Base-by-base conservation (phyloP, 2,113 vertebrate species). In the Periophthalmodon schlosseri region DNA sequence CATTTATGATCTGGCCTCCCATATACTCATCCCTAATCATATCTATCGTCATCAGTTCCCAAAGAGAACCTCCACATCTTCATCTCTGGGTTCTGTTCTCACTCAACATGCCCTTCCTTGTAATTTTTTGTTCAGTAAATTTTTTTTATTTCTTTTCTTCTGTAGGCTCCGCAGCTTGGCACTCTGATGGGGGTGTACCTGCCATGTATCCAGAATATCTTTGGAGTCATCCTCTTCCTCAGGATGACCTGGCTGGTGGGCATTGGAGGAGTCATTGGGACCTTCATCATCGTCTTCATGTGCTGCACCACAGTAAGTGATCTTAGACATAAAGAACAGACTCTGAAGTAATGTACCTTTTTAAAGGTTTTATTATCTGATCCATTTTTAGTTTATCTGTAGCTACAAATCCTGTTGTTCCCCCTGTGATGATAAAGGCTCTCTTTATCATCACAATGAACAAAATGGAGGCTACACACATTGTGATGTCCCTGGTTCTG, bases 181-280 rank as follows among this genome's bases (percentile, higher is more conserved):
- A 98, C 98, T 72, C 95, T 99, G 92, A 99, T 99, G 97, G 98
- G 98, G 0, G 98, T 99, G 68, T 99, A 98, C 88, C 82, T 99
- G 80, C 98, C 98, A 0, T 99, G 97, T 86, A 95, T 99, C 89
- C 98, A 99, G 94, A 99, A 99, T 91, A 99, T 99, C 92, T 98
- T 99, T 1, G 97, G 97, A 0, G 98, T 99, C 84, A 99, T 99
- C 88, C 95, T 99, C 57, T 99, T 99, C 89, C 94, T 99, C 84
- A 95, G 98, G 71, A 97, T 99, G 93, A 99, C 98, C 54, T 99
- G 98, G 98, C 94, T 99, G 72, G 98, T 99, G 87, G 98, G 98
- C 79, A 96, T 98, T 0, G 96, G 96, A 0, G 98, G 97, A 15
- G 95, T 99, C 91, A 92, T 99, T 86, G 97, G 98, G 68, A 94